A percentile compares a stretch with the other conserved stretches of the same genome.
Conservation (phyloP, 2,797 vertebrate genomes). For the Selene dorsalis region DNA sequence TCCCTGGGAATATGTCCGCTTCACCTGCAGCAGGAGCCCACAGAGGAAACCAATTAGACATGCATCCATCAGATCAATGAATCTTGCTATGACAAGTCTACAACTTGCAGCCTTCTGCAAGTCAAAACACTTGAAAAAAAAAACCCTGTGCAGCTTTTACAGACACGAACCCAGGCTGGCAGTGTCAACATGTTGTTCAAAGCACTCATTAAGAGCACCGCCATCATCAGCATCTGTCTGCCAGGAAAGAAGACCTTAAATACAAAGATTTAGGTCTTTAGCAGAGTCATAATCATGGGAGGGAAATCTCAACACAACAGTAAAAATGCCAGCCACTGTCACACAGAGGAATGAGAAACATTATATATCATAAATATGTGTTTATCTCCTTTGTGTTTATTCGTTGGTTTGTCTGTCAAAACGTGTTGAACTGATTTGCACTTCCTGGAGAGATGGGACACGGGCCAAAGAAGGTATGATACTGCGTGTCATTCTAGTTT, state of each 20-base stretch:
- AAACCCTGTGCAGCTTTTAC: neutral
- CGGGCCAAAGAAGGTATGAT: no score
- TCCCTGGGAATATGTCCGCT: conserved; percentile 98
- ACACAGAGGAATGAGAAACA: neutral
- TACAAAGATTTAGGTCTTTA: neutral
- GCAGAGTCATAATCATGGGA: no score
- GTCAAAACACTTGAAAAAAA: neutral
- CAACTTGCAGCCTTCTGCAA: neutral
- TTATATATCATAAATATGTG: no score
- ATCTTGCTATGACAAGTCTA: neutral
- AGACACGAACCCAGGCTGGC: neutral
- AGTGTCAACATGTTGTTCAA: neutral
- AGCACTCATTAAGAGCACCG: neutral
- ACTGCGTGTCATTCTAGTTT: no score
- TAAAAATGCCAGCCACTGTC: neutral
- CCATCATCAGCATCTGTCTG: neutral
- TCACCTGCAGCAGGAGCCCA: conserved; percentile 85
- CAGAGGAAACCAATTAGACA: conserved; percentile 33
- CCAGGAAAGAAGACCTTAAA: conserved; percentile 3
- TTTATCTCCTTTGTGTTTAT: no score
- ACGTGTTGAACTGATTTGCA: no score
- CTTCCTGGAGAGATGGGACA: no score
- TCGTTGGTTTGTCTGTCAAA: no score
- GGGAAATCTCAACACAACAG: neutral
- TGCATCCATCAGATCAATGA: neutral